These are phyloP conservation scores for Blomia tropicalis DNA, from an alignment of 2,888 invertebrate species.

Conservation along the genomic window DNA sequence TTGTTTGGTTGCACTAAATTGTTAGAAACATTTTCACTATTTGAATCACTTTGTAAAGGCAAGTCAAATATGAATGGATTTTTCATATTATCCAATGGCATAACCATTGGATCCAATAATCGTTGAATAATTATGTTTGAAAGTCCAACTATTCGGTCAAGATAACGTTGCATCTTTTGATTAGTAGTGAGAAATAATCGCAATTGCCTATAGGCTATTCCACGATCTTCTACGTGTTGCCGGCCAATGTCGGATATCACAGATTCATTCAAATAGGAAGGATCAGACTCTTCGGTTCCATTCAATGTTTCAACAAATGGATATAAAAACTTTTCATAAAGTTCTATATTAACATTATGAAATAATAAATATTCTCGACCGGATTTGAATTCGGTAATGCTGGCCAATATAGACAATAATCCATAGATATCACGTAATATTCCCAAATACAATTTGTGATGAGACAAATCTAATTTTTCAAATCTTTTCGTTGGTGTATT, in stretches of 20 bases:
- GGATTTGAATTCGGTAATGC: neutral
- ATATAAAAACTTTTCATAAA: neutral
- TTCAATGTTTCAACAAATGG: neutral
- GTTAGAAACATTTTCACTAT: constrained; percentile 1
- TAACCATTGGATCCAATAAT: neutral
- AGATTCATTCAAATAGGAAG: neutral
- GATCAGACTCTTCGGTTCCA: neutral
- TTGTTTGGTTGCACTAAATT: neutral
- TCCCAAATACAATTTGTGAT: neutral
- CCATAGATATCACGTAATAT: constrained; percentile 12
- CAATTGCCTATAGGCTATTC: neutral
- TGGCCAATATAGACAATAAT: neutral
- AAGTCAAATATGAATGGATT: neutral
- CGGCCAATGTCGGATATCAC: neutral
- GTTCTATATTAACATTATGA: neutral
- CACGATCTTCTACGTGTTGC: neutral
- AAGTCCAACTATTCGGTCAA: neutral
- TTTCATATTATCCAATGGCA: neutral
- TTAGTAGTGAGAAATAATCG: neutral
- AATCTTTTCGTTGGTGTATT: neutral
- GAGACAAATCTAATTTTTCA: neutral
- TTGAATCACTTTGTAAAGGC: neutral
- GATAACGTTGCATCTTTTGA: neutral
- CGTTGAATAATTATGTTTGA: constrained; percentile 4
- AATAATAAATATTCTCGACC: neutral